Evolutionary conservation across 2,888 invertebrate species (phyloP), one percentile per base, ranked within the genome.

Genomic region (Amitus sp.): DNA sequence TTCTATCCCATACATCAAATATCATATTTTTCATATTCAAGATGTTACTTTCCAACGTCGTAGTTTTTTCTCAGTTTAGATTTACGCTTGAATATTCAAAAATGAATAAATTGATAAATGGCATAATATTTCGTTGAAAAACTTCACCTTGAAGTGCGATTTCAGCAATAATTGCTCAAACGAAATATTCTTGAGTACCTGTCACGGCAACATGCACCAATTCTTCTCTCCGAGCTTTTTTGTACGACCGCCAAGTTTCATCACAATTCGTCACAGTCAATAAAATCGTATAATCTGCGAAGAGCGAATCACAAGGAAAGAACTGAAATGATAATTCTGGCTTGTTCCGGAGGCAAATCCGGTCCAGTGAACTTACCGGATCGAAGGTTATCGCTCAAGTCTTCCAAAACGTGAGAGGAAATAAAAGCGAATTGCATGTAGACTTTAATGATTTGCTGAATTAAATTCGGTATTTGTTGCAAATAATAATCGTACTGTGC

Each of bases 121-220:
- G n/a, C n/a, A n/a, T n/a, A n/a, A n/a, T n/a, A n/a, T n/a, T n/a
- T n/a, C n/a, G n/a, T n/a, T n/a, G n/a, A n/a, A n/a, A n/a, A n/a
- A n/a, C n/a, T n/a, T n/a, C n/a, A n/a, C n/a, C n/a, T n/a, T n/a
- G n/a, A n/a, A n/a, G n/a, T n/a, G n/a, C n/a, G n/a, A n/a, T n/a
- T n/a, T n/a, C n/a, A n/a, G n/a, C n/a, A n/a, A n/a, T n/a, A n/a
- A n/a, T n/a, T n/a, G n/a, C n/a, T n/a, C n/a, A n/a, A n/a, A n/a
- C n/a, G 5, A 9, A 28, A 33, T 33, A 20, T 45, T 12, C 7
- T 40, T 7, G 12, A 30, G 2, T 79, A 86, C 87, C 86, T 47
- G 93, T 92, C 62, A 93, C 85, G 0, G 92, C 91, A 64, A 94
- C 86, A 39, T 91, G 85, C 0, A 92, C 82, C 5, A 93, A 83